phyloP scores from a whole-genome alignment of 2,797 vertebrate genomes.

The Intellagama lesueurii region DNA sequence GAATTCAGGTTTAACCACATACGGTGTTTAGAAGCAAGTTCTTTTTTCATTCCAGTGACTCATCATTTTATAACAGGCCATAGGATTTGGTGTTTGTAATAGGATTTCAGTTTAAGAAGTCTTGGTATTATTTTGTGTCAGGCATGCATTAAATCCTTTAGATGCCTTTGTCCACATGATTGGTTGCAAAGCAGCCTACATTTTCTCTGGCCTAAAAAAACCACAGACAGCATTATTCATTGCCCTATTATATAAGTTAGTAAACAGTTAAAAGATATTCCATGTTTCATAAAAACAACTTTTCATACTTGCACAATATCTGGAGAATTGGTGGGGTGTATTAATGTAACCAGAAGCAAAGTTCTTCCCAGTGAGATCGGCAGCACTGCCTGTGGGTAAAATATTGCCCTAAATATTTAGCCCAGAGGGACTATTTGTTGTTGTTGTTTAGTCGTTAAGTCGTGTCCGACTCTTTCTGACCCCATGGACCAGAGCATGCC shows the following conservation, averaged over 20 bases:
- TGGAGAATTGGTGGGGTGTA: not conserved
- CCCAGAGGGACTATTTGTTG: not conserved
- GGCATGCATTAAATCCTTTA: constrained; percentile 61
- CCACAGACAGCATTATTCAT: constrained; percentile 52
- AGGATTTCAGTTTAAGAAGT: constrained; percentile 60
- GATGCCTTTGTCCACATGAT: constrained; percentile 4
- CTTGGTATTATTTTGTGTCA: constrained; percentile 60
- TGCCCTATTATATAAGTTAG: constrained; percentile 50
- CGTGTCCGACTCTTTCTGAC: no score
- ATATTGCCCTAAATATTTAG: constrained; percentile 23
- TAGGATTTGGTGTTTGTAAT: constrained; percentile 61
- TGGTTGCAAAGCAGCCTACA: constrained; percentile 56
- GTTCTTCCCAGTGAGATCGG: constrained; percentile 37
- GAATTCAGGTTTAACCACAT: constrained; percentile 42
- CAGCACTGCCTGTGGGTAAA: not conserved
- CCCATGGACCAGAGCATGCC: no score
- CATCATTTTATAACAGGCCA: constrained; percentile 53
- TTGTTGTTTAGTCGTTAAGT: no score
- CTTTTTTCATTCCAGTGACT: constrained; percentile 56
- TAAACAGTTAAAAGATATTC: constrained; percentile 44
- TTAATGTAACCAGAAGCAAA: not conserved
- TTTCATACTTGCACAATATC: constrained; percentile 9
- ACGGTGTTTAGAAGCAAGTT: constrained; percentile 34
- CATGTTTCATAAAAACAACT: constrained; percentile 47
- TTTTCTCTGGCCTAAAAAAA: constrained; percentile 47